Conservation (phyloP, 1,140 invertebrate species). For the Orius insidiosus region DNA sequence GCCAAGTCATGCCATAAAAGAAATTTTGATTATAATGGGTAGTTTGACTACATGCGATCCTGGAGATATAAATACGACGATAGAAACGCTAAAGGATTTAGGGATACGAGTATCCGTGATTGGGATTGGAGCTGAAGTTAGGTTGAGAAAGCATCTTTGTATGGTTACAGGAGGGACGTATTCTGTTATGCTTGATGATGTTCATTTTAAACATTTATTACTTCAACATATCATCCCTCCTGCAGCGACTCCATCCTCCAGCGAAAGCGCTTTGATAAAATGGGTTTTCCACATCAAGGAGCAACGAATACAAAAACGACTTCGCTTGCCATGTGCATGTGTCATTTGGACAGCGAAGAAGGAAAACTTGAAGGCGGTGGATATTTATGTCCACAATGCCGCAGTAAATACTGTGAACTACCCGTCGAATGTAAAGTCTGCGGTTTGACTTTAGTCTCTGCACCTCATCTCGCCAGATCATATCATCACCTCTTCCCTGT, state of each 20-base stretch:
- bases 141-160: slow-evolving; percentile 69
- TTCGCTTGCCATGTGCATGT: slow-evolving; percentile 67
- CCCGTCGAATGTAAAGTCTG: slow-evolving; percentile 92
- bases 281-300: slow-evolving; percentile 75
- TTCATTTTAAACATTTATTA: slow-evolving; percentile 52
- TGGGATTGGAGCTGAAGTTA: slow-evolving; percentile 85
- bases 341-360: slow-evolving; percentile 59
- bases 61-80: slow-evolving; percentile 72
- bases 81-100: slow-evolving; percentile 54
- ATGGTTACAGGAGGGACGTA: slow-evolving; percentile 71
- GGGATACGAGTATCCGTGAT: slow-evolving; percentile 57
- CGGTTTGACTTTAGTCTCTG: slow-evolving; percentile 89
- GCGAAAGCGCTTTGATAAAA: slow-evolving; percentile 65
- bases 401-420: slow-evolving; percentile 92
- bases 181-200: slow-evolving; percentile 78
- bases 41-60: slow-evolving; percentile 95
- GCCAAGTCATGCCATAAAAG: slow-evolving; percentile 81
- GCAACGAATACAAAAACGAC: slow-evolving; percentile 37
- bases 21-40: slow-evolving; percentile 79
- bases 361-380: slow-evolving; percentile 48
- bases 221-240: slow-evolving; percentile 56
- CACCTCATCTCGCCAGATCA: slow-evolving; percentile 88
- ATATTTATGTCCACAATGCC: slow-evolving; percentile 82
- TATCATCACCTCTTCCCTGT: slow-evolving; percentile 95
- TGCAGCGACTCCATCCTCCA: slow-evolving; percentile 39